Conservation (phyloP, 2,888 invertebrate genomes). For the Abrostola tripartita region DNA sequence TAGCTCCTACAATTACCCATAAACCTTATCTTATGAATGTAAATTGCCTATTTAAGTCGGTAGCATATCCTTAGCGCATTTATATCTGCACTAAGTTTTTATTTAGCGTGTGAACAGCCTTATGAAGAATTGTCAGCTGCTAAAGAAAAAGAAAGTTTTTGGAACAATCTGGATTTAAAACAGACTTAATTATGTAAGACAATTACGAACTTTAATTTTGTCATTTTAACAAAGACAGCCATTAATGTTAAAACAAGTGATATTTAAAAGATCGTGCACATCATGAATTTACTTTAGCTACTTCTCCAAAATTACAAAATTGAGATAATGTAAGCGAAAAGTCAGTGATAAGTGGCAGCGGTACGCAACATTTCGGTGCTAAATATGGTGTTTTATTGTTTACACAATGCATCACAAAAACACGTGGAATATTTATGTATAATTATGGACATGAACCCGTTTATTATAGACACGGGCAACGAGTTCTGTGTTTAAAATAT, state of each 20-base stretch:
- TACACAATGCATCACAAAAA: not conserved
- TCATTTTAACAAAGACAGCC: not conserved
- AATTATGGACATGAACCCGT: too few species aligned
- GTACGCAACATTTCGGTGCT: conserved; percentile 14
- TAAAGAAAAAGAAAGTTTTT: not conserved
- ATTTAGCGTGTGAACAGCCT: too few species aligned
- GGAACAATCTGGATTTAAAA: not conserved
- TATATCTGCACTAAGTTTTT: too few species aligned
- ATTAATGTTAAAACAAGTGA: conserved; percentile 21
- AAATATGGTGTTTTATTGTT: conserved; percentile 6
- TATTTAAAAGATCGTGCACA: conserved; percentile 34
- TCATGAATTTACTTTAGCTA: conserved; percentile 5
- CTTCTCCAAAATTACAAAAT: conserved; percentile 25
- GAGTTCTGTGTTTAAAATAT: too few species aligned
- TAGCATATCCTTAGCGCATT: conserved; percentile 20
- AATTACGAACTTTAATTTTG: too few species aligned
- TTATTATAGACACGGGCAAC: too few species aligned
- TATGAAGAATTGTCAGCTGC: too few species aligned
- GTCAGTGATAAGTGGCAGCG: conserved; percentile 6
- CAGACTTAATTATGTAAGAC: too few species aligned
- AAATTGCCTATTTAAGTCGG: conserved; percentile 35
- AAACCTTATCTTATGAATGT: conserved; percentile 33
- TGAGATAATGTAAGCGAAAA: conserved; percentile 19
- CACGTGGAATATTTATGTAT: not conserved
- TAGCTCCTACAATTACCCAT: not conserved